Base-by-base conservation (phyloP, 1,140 invertebrate genomes). In the Drosophila hydei region DNA sequence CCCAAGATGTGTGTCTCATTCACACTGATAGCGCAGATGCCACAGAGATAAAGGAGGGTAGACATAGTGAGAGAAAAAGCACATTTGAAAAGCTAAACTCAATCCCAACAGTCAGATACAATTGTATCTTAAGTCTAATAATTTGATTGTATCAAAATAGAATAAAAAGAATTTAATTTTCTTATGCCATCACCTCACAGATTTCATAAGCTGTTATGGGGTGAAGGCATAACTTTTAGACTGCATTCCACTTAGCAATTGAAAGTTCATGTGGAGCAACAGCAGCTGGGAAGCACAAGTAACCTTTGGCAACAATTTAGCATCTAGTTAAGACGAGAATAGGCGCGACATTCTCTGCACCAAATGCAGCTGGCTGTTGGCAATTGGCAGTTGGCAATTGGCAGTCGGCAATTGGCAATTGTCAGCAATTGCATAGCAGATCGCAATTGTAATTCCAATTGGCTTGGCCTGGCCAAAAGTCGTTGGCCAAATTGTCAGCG, bases 401-500 rank as follows among this genome's bases (percentile, higher is more conserved):
- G 30, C 77, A 69, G 16, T 71, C 47, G 74, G 54, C 45, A 51
- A 54, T 62, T 64, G 59, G n/a, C 38, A 42, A 42, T 16, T 42
- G 38, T 42, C 38, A 40, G 25, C 47, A 50, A 58, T 60, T 27
- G 27, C 38, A 59, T 33, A 56, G 72, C 42, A 45, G 40, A 56
- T 54, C 51, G 25, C 48, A 43, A 54, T 67, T 72, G 60, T 56
- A 54, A 67, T 59, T 56, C 45, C 42, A 30, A 56, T 58, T 72
- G 62, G 40, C 55, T 50, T 38, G 52, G 27, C 51, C 38, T 65
- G 61, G 69, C 69, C 69, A 72, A 72, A 71, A 64, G 61, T 54
- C 47, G 52, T 43, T 38, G 60, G 55, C 64, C 71, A 77, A 87
- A 85, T 87, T 87, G 81, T 81, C 80, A 85, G 81, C 80, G 81